Evolutionary conservation across 2,113 vertebrate genomes (phyloP).

Genomic region (Lutjanus erythropterus): DNA sequence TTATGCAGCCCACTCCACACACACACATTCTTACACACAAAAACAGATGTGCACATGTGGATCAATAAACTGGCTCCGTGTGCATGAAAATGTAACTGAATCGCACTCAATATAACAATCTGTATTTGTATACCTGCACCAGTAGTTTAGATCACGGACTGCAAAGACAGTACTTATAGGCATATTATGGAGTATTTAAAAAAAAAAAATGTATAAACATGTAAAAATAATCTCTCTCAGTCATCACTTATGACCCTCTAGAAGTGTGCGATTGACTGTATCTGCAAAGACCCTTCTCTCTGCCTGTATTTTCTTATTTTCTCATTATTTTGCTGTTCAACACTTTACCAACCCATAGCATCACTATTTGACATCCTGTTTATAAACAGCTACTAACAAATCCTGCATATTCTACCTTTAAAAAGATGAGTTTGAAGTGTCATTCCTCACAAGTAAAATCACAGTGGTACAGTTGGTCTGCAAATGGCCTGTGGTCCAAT

Average conservation of each 20-base stretch:
- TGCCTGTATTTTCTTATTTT: no score
- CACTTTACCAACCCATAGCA: no score
- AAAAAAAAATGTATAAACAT: no score
- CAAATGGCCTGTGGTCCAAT: neutral
- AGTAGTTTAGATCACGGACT: neutral
- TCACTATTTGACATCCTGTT: no score
- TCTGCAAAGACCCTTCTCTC: no score
- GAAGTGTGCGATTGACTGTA: no score
- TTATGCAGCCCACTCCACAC: slow-evolving; percentile 33
- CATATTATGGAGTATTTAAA: no score
- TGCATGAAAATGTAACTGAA: slow-evolving; percentile 7
- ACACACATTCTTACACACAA: neutral
- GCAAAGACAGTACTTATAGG: neutral
- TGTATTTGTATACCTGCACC: neutral
- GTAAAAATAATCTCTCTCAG: no score
- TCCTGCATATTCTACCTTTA: no score
- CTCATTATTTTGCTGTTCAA: no score
- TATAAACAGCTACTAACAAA: no score
- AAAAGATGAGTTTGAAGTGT: neutral
- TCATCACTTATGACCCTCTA: no score
- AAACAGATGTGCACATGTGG: slow-evolving; percentile 21
- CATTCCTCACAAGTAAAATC: slow-evolving; percentile 6
- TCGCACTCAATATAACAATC: slow-evolving; percentile 1
- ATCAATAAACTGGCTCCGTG: slow-evolving; percentile 33
- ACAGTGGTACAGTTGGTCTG: neutral